These are phyloP conservation scores for Caenorhabditis parvicauda DNA, from an alignment of 2,888 invertebrate genomes.

Conservation along the genomic window DNA sequence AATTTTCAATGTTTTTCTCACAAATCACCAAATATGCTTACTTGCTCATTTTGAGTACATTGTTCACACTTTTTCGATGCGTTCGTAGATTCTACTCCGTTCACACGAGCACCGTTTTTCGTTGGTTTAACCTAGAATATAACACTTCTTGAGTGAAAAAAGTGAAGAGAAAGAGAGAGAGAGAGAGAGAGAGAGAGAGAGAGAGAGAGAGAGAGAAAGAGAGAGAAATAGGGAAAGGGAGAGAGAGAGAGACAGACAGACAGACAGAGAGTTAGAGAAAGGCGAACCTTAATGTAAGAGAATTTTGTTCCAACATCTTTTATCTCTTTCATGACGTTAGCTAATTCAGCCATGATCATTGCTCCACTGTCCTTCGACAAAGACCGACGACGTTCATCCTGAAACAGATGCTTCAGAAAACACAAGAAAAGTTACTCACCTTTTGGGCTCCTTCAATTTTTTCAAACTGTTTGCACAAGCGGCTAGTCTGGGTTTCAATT, in stretches of 20 bases:
- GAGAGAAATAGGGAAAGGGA: too few relatives aligned
- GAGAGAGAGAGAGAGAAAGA: too few relatives aligned
- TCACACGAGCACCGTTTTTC: conserved; percentile 11
- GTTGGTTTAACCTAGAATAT: conserved; percentile 9
- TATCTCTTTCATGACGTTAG: conserved; percentile 58
- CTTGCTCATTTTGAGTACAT: conserved; percentile 35
- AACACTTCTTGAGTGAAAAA: too few relatives aligned
- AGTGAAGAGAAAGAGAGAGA: too few relatives aligned
- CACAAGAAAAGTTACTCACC: conserved; percentile 8
- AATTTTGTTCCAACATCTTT: conserved; percentile 50
- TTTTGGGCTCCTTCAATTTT: conserved; percentile 55
- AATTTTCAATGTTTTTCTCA: not conserved
- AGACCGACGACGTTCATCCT: conserved; percentile 58
- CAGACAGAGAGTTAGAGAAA: too few relatives aligned
- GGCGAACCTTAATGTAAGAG: conserved; percentile 37
- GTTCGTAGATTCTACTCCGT: conserved; percentile 17
- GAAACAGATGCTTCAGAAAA: not conserved
- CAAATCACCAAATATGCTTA: not conserved
- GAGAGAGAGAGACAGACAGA: too few relatives aligned
- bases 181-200: too few relatives aligned
- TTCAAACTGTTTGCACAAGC: conserved; percentile 58
- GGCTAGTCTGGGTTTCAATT: conserved; percentile 56
- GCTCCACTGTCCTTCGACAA: conserved; percentile 56
- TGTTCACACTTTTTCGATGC: conserved; percentile 28
- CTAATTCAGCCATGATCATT: conserved; percentile 54